These are phyloP conservation scores for Pteronura brasiliensis DNA, from an alignment of 2,113 vertebrate species.

Conservation along the genomic window DNA sequence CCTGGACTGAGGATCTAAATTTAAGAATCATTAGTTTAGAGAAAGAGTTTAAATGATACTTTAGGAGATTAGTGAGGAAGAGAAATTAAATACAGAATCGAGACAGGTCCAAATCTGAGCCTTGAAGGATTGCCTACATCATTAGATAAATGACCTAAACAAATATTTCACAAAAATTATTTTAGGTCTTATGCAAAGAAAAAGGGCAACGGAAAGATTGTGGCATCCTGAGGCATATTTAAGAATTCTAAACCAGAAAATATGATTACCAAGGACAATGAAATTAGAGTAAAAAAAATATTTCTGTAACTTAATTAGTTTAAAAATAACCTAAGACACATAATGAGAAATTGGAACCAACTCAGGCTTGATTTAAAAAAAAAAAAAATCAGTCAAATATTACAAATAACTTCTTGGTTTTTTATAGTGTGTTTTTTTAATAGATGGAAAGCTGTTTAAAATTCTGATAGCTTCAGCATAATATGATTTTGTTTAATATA, in stretches of 20 bases:
- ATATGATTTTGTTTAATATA: not conserved
- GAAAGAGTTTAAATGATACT: not conserved
- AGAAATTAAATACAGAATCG: not conserved
- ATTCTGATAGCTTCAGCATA: not conserved
- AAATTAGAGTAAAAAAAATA: conserved; percentile 36
- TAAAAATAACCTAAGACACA: conserved; percentile 40
- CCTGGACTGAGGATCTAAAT: not conserved
- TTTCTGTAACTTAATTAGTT: conserved; percentile 45
- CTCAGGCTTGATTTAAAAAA: not conserved
- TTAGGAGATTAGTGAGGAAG: not conserved
- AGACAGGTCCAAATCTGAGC: not conserved
- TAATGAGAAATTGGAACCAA: conserved; percentile 32
- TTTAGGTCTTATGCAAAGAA: not conserved
- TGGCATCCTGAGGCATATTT: not conserved
- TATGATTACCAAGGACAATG: conserved; percentile 1
- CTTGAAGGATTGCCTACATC: not conserved
- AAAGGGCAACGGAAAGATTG: not conserved
- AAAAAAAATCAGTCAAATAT: not conserved
- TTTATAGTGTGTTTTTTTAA: not conserved
- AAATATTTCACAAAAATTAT: conserved; percentile 11
- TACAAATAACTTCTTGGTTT: not conserved
- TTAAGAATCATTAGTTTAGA: not conserved
- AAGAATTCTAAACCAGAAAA: conserved; percentile 38
- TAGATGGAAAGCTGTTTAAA: not conserved
- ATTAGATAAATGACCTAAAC: not conserved